Conservation (phyloP, 2,888 invertebrate genomes). For the Geotrupes spiniger region DNA sequence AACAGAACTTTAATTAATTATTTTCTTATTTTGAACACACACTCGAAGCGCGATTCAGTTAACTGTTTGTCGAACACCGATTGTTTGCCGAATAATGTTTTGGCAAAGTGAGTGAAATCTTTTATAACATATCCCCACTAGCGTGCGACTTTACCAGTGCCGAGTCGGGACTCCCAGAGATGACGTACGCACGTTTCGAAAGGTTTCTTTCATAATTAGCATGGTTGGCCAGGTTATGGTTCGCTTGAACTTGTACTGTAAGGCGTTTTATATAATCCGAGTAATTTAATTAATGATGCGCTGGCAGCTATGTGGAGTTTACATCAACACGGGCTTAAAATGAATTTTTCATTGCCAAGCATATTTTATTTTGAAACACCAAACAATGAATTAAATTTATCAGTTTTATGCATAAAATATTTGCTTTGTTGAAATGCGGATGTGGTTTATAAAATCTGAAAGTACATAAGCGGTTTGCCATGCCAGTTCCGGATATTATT, state of each 20-base stretch:
- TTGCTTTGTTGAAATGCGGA: too few species aligned
- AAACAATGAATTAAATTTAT: too few species aligned
- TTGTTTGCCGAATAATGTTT: slow-evolving; percentile 4
- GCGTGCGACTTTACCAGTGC: not conserved
- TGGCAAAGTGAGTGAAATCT: slow-evolving; percentile 1
- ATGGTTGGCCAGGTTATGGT: not conserved
- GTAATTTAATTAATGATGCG: not conserved
- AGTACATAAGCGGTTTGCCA: too few species aligned
- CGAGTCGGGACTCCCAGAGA: slow-evolving; percentile 3
- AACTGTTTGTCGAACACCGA: not conserved
- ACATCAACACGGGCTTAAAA: too few species aligned
- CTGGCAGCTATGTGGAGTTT: not conserved
- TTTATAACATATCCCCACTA: slow-evolving; percentile 4
- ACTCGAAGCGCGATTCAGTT: not conserved
- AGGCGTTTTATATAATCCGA: slow-evolving; percentile 2
- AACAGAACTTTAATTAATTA: too few species aligned
- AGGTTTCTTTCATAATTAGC: slow-evolving; percentile 1
- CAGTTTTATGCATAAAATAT: too few species aligned
- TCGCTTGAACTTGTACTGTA: slow-evolving; percentile 1
- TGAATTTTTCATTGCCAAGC: too few species aligned
- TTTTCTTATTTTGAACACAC: slow-evolving; percentile 11
- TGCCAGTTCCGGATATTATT: too few species aligned
- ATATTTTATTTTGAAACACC: too few species aligned
- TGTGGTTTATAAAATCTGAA: too few species aligned
- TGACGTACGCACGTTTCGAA: slow-evolving; percentile 1